Conservation (phyloP, 2,888 invertebrate genomes). For the Hymenopus coronatus region DNA sequence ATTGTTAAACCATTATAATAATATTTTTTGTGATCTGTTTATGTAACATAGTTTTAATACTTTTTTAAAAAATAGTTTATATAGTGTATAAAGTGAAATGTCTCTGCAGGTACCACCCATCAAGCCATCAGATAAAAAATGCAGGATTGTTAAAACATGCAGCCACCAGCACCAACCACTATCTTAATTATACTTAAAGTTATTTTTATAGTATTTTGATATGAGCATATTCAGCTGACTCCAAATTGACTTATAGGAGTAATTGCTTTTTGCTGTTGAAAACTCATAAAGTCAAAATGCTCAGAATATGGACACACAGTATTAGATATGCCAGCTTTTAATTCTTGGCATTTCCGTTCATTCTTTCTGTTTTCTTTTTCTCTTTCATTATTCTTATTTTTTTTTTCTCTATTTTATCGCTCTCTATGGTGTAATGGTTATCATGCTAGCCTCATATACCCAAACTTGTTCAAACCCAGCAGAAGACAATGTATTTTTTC, state of each 20-base stretch:
- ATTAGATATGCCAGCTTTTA: too few relatives aligned
- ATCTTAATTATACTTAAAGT: not conserved
- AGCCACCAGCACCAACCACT: not conserved
- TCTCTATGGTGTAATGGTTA: too few relatives aligned
- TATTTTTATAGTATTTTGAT: not conserved
- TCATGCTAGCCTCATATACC: too few relatives aligned
- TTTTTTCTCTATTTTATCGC: too few relatives aligned
- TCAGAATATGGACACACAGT: not conserved
- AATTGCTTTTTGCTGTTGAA: not conserved
- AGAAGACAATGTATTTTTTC: too few relatives aligned
- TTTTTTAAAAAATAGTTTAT: not conserved
- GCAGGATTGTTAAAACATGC: not conserved
- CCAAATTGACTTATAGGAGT: too few relatives aligned
- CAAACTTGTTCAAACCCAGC: too few relatives aligned
- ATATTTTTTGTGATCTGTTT: constrained; percentile 16
- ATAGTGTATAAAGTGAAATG: not conserved
- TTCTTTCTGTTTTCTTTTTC: too few relatives aligned
- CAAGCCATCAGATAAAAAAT: not conserved
- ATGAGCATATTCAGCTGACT: not conserved
- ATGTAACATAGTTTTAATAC: constrained; percentile 8
- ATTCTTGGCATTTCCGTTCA: too few relatives aligned
- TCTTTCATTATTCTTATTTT: too few relatives aligned
- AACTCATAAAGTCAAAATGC: not conserved
- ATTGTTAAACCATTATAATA: not conserved
- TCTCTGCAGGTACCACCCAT: not conserved